Conservation (phyloP, 2,113 vertebrate species). For the Gnathonemus echidnorhynchus region DNA sequence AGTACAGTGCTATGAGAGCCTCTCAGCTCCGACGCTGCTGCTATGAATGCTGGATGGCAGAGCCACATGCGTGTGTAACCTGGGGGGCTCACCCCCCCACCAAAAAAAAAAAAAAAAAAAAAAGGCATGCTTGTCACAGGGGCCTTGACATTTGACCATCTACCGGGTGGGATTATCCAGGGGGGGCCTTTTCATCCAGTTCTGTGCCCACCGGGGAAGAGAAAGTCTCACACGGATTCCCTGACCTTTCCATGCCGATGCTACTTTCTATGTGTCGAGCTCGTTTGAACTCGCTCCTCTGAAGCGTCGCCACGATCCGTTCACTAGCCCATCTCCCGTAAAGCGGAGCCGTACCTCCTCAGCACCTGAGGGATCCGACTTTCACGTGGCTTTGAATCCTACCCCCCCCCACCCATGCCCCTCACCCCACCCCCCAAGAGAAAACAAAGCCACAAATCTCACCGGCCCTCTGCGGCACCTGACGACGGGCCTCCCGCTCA, state of each 20-base stretch:
- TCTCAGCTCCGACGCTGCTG: not conserved
- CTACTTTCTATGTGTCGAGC: not conserved
- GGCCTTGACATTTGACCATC: conserved; percentile 25
- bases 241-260: not conserved
- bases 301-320: not conserved
- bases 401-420: not conserved
- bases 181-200: conserved; percentile 20
- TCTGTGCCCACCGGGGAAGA: not conserved
- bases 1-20: no score
- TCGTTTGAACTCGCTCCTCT: not conserved
- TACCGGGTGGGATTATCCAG: conserved; percentile 9
- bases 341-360: not conserved
- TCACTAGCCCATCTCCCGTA: not conserved
- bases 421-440: not conserved
- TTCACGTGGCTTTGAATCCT: not conserved
- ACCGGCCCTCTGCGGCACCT: not conserved
- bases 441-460: not conserved
- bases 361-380: not conserved
- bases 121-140: not conserved
- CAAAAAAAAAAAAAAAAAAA: not conserved
- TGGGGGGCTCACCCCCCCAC: not conserved
- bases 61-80: not conserved
- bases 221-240: not conserved
- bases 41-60: not conserved
- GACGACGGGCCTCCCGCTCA: not conserved